phyloP scores from a whole-genome alignment of 2,113 vertebrate genomes.

The Australoheros scitulus region DNA sequence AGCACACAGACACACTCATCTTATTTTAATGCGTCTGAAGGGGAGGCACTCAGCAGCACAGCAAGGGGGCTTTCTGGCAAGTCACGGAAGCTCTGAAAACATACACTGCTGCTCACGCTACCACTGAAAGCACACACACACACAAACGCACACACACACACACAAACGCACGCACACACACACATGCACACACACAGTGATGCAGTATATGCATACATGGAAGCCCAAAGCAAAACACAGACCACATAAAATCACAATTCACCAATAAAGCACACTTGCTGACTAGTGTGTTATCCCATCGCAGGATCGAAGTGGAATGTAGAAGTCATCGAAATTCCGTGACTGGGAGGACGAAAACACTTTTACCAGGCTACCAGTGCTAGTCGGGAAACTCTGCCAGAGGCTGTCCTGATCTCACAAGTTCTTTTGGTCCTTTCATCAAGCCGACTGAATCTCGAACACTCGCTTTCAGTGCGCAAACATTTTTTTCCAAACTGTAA shows the following conservation, averaged over 20 bases:
- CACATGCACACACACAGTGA: not conserved
- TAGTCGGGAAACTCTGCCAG: conserved; percentile 46
- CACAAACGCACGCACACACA: conserved; percentile 11
- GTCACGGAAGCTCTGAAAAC: conserved; percentile 81
- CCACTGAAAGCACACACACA: conserved; percentile 42
- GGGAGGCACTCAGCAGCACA: conserved; percentile 76
- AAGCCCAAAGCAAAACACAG: conserved; percentile 20
- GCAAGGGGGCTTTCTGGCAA: conserved; percentile 77
- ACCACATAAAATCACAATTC: not conserved
- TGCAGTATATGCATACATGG: conserved; percentile 15
- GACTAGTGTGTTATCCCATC: conserved; percentile 20
- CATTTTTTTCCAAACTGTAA: not conserved
- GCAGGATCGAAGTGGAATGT: conserved; percentile 5
- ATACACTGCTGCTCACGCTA: conserved; percentile 74
- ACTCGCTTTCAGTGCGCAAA: not conserved
- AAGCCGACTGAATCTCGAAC: conserved; percentile 33
- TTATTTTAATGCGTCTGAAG: conserved; percentile 82
- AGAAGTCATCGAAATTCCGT: conserved; percentile 43
- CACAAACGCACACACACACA: conserved; percentile 41
- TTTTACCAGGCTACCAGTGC: conserved; percentile 36
- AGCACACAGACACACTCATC: conserved; percentile 67
- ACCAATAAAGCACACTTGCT: conserved; percentile 3
- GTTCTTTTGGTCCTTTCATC: conserved; percentile 42
- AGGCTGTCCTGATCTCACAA: conserved; percentile 60
- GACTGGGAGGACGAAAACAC: conserved; percentile 56